Evolutionary conservation across 2,113 vertebrate species (phyloP), one percentile per base, ranked within the genome.

Genomic region (Lagopus muta): DNA sequence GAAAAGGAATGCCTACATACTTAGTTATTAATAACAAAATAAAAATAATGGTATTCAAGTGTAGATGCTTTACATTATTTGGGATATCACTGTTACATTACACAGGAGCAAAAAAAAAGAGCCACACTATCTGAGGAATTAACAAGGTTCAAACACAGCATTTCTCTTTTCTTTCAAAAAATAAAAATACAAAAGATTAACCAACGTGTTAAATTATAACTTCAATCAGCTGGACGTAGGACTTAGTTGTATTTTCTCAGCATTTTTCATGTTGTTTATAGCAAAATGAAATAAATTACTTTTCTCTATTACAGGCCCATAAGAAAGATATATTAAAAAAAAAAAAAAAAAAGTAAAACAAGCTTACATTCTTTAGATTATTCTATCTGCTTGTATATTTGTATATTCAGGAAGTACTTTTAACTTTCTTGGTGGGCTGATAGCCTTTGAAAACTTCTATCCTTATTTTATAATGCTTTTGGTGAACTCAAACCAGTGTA

Each of bases 41-140:
- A 1, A 27, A 5, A 34, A 28, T 13, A 4, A 5, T 10, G 74
- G 78, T 45, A 11, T 5, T 19, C 11, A 1, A 0, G 0, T 45
- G 18, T 54, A n/a, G 8, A 48, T 13, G 20, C 2, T 92, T 78
- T 40, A 36, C 8, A 5, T 10, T 75, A 17, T 75, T 79, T 75
- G 38, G 1, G 48, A 34, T 45, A 30, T 42, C 17, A 50, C 54
- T 78, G 20, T 24, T 89, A 45, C 25, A 1, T 76, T n/a, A 66
- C n/a, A 76, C 3, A 54, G 42, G 8, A 79, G 11, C 14, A 79
- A 55, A 58, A 8, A 86, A 43, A 90, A 72, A 70, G n/a, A 2
- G 13, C 0, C 14, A 43, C 10, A 9, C 18, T n/a, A 13, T 43
- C 40, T 45, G 22, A 58, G 4, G 22, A 38, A 69, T 19, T 58